A percentile compares a stretch with the other conserved stretches of the same genome.
Evolutionary conservation across 2,797 vertebrate genomes (phyloP).

Genomic region (Margarornis squamiger): DNA sequence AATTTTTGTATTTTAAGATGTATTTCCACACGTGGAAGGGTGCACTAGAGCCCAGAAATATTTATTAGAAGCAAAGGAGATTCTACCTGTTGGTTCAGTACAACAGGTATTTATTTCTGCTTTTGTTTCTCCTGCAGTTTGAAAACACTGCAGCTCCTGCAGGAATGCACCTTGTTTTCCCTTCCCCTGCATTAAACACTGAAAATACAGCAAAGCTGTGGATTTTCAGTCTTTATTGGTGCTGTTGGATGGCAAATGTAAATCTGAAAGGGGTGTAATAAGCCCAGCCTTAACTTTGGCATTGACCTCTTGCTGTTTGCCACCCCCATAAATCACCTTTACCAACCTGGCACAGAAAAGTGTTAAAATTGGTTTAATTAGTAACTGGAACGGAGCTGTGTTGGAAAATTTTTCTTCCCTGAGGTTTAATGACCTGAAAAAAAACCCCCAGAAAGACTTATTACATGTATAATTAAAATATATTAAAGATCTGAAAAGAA

Average conservation of each 20-base stretch:
- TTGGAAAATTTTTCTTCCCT: background rate
- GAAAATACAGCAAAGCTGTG: background rate
- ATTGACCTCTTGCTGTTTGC: background rate
- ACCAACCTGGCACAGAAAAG: background rate
- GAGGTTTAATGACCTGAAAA: background rate
- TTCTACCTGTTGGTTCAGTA: background rate
- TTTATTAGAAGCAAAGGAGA: background rate
- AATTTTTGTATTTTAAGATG: background rate
- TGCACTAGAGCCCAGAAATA: background rate
- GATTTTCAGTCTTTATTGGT: background rate
- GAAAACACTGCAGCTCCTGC: background rate
- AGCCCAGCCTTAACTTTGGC: background rate
- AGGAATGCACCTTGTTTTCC: background rate
- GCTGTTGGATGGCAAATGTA: background rate
- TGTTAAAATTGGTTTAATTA: constrained; percentile 32
- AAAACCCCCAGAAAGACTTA: background rate
- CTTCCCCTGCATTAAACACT: background rate
- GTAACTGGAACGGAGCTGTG: background rate
- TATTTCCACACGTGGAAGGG: background rate
- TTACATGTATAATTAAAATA: background rate
- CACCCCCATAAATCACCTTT: background rate
- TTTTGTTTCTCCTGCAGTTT: background rate
- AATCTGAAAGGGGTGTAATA: background rate
- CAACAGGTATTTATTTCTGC: no score
- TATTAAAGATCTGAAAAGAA: background rate